Conservation (phyloP, 1,140 invertebrate genomes). For the Nomia melanderi region DNA sequence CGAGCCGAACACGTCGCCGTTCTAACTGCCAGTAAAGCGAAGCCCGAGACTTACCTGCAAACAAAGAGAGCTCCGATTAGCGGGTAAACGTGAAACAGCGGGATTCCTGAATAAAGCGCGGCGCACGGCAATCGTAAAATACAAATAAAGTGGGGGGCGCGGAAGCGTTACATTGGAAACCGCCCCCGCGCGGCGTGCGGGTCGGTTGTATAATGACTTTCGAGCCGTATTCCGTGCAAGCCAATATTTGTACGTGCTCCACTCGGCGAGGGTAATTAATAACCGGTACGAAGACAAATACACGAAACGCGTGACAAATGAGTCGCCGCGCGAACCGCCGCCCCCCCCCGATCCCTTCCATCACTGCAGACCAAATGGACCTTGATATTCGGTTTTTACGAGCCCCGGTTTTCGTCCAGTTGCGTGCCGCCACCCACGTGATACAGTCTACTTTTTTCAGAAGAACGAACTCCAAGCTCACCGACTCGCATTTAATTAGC, state of each 20-base stretch:
- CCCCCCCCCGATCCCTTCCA: too few species aligned
- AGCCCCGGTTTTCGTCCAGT: neutral
- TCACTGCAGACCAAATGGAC: neutral
- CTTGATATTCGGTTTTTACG: slow-evolving; percentile 22
- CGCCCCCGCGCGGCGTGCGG: too few species aligned
- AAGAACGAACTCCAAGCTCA: too few species aligned
- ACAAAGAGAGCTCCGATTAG: neutral
- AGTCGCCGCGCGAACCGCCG: slow-evolving; percentile 2
- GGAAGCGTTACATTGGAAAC: neutral
- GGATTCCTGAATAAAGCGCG: neutral
- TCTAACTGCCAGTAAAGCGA: neutral
- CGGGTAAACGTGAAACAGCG: neutral
- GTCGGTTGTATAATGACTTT: slow-evolving; percentile 28
- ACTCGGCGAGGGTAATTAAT: slow-evolving; percentile 31
- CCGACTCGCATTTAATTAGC: too few species aligned
- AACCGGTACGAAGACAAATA: slow-evolving; percentile 36
- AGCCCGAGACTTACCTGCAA: neutral
- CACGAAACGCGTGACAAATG: slow-evolving; percentile 37
- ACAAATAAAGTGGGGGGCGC: neutral
- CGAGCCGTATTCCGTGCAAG: slow-evolving; percentile 22
- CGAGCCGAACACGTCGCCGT: too few species aligned
- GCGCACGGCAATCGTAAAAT: neutral
- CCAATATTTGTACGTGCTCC: slow-evolving; percentile 38
- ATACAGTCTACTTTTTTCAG: too few species aligned
- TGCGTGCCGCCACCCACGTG: neutral